phyloP scores from a whole-genome alignment of 2,888 invertebrate species.

The Andrena flavipes region DNA sequence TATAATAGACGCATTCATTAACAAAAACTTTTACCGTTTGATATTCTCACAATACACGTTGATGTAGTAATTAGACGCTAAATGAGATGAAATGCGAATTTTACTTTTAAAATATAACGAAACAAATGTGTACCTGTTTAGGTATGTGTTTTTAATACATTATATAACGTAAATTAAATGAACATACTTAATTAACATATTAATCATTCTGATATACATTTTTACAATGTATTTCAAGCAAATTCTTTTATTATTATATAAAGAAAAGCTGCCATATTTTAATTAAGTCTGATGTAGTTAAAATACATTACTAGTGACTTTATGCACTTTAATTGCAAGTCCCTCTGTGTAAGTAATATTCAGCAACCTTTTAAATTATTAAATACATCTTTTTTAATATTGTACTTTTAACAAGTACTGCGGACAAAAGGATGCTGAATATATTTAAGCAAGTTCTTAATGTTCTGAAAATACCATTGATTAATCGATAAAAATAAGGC shows the following conservation, averaged over 20 bases:
- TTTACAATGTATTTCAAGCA: background rate
- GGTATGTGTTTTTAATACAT: background rate
- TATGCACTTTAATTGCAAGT: conserved; percentile 23
- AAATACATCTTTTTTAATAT: conserved; percentile 34
- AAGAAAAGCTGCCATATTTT: background rate
- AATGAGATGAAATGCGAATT: too few species aligned
- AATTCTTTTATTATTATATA: background rate
- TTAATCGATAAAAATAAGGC: conserved; percentile 37
- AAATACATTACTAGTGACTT: conserved; percentile 3
- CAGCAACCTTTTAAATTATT: conserved; percentile 41
- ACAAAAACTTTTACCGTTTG: background rate
- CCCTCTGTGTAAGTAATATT: conserved; percentile 49
- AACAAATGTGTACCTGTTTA: too few species aligned
- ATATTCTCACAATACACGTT: too few species aligned
- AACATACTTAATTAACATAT: conserved; percentile 6
- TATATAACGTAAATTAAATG: background rate
- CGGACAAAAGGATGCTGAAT: conserved; percentile 57
- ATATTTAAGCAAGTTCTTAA: conserved; percentile 48
- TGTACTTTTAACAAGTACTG: conserved; percentile 60
- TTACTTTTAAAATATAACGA: too few species aligned
- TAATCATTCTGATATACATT: conserved; percentile 3
- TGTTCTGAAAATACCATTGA: conserved; percentile 56
- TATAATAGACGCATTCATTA: background rate
- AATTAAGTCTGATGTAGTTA: conserved; percentile 1
- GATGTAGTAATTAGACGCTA: background rate